Evolutionary conservation across 2,797 vertebrate species (phyloP).

Genomic region (Eupleurogrammus muticus): DNA sequence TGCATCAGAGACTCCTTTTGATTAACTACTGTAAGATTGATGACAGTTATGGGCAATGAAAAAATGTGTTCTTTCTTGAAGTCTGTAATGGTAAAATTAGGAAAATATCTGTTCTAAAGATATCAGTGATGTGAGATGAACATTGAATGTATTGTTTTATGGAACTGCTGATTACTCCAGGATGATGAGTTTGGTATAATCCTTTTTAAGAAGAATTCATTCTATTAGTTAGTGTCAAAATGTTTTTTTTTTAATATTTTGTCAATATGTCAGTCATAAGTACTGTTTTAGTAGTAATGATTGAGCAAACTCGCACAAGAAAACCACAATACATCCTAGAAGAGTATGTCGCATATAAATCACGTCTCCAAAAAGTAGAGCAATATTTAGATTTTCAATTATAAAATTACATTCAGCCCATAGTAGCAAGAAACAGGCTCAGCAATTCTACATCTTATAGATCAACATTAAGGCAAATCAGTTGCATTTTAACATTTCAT

Average conservation of each 20-base stretch:
- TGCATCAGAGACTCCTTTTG: slow-evolving; percentile 65
- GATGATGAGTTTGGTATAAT: slow-evolving; percentile 37
- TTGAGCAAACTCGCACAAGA: slow-evolving; percentile 65
- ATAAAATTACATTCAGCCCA: too few relatives aligned
- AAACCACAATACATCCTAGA: slow-evolving; percentile 21
- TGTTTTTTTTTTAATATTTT: slow-evolving; percentile 18
- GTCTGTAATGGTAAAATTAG: slow-evolving; percentile 42
- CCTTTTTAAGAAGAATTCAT: slow-evolving; percentile 16
- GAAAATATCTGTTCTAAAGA: slow-evolving; percentile 18
- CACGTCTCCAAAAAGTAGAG: slow-evolving; percentile 15
- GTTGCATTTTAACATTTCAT: too few relatives aligned
- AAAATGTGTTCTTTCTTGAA: slow-evolving; percentile 38
- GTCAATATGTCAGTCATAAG: slow-evolving; percentile 17
- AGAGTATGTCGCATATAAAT: slow-evolving; percentile 36
- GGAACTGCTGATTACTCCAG: slow-evolving; percentile 4
- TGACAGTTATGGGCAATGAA: slow-evolving; percentile 39
- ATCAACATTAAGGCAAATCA: too few relatives aligned
- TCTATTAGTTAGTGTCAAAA: slow-evolving; percentile 28
- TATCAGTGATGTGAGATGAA: slow-evolving; percentile 23
- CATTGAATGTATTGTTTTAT: slow-evolving; percentile 40
- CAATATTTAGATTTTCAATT: slow-evolving; percentile 10
- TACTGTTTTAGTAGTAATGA: slow-evolving; percentile 41
- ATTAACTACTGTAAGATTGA: slow-evolving; percentile 70
- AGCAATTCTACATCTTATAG: too few relatives aligned
- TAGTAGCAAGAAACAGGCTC: too few relatives aligned